Conservation (phyloP, 37 sponge, comb jelly and placozoan species). For the Cladorhizidae sp. region DNA sequence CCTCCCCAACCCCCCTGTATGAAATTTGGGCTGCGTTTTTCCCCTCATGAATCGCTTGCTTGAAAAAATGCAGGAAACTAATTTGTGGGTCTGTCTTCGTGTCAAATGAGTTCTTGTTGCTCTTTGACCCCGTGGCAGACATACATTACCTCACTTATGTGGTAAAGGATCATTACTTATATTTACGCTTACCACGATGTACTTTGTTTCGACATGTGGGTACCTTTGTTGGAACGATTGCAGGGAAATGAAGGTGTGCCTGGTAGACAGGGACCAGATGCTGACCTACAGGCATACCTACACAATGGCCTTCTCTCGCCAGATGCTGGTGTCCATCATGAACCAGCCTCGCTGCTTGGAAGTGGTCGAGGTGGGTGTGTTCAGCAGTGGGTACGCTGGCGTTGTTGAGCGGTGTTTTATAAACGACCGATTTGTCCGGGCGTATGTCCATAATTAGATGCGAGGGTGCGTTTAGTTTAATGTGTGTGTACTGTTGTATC, state of each 20-base stretch:
- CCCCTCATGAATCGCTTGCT: neutral
- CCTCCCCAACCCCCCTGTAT: neutral
- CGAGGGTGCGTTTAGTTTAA: too few species aligned
- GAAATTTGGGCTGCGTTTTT: conserved; percentile 10
- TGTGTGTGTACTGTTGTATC: too few species aligned
- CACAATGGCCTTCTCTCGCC: conserved; percentile 65
- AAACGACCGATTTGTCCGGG: too few species aligned
- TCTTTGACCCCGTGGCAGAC: conserved; percentile 14
- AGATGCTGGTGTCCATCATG: conserved; percentile 49
- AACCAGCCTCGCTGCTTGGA: conserved; percentile 22
- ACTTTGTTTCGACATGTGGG: too few species aligned
- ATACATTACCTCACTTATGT: too few species aligned
- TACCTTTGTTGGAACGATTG: too few species aligned
- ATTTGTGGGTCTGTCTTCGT: neutral
- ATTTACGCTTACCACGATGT: too few species aligned
- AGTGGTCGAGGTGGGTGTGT: conserved; percentile 35
- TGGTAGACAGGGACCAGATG: neutral
- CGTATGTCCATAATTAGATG: too few species aligned
- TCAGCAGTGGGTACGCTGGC: neutral
- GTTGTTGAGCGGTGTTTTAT: too few species aligned
- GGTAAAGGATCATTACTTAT: too few species aligned
- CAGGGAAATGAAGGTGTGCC: conserved; percentile 7
- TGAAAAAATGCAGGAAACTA: conserved; percentile 4
- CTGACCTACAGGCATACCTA: neutral
- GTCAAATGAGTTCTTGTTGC: neutral